These are phyloP conservation scores for Harpegnathos saltator DNA, from an alignment of 1,140 invertebrate genomes.

Conservation along the genomic window DNA sequence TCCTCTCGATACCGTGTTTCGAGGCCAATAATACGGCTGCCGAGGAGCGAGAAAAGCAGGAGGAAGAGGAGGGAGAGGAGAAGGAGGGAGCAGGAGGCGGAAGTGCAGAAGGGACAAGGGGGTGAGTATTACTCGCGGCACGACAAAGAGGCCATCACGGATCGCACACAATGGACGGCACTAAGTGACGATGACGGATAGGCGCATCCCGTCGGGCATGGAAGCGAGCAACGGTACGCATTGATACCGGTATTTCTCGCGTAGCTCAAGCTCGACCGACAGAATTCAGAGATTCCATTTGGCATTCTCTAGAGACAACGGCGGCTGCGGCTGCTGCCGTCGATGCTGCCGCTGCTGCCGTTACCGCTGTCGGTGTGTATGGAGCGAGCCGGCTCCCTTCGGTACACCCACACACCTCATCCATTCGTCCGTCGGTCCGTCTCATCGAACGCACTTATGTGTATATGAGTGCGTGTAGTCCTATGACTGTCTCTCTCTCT, in stretches of 20 bases:
- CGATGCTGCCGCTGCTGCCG: too few relatives aligned
- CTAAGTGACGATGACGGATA: slow-evolving; percentile 65
- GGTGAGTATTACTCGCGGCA: slow-evolving; percentile 25
- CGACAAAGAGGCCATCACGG: slow-evolving; percentile 39
- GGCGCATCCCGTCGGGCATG: slow-evolving; percentile 61
- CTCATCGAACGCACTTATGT: slow-evolving; percentile 22
- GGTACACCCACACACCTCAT: slow-evolving; percentile 1
- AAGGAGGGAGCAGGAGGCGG: too few relatives aligned
- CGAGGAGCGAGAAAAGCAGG: too few relatives aligned
- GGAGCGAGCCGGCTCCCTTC: neutral
- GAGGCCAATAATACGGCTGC: slow-evolving; percentile 12
- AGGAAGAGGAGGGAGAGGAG: too few relatives aligned
- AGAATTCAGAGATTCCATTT: slow-evolving; percentile 79
- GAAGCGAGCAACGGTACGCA: slow-evolving; percentile 65
- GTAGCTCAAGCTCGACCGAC: slow-evolving; percentile 63
- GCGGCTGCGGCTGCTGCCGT: slow-evolving; percentile 5
- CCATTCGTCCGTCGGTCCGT: neutral
- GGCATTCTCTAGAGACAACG: slow-evolving; percentile 78
- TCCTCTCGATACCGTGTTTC: slow-evolving; percentile 43
- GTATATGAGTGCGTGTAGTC: slow-evolving; percentile 4
- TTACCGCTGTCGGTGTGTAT: slow-evolving; percentile 27
- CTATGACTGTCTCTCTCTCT: too few relatives aligned
- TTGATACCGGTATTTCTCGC: slow-evolving; percentile 74
- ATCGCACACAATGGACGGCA: slow-evolving; percentile 49
- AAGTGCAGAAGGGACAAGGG: too few relatives aligned